Evolutionary conservation across 2,797 vertebrate species (phyloP).

Genomic region (Epinephelus coioides): DNA sequence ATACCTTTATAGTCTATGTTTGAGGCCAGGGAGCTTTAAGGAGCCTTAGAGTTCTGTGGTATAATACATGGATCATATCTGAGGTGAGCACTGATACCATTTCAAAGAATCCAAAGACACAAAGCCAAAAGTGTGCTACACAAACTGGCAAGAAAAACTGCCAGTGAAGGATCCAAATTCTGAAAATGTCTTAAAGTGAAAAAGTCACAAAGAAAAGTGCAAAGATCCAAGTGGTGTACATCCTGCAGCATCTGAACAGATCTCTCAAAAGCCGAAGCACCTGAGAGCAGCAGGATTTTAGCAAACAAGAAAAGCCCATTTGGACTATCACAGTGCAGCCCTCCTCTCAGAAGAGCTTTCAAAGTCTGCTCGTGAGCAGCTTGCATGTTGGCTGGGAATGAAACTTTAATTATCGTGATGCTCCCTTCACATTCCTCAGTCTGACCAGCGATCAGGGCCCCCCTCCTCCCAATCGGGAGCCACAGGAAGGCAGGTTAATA

Average conservation of each 20-base stretch:
- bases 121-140: slow-evolving; percentile 2
- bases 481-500: slow-evolving; percentile 71
- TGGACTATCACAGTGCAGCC: slow-evolving; percentile 38
- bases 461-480: slow-evolving; percentile 34
- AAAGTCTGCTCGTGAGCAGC: slow-evolving; percentile 53
- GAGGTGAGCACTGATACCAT: slow-evolving; percentile 22
- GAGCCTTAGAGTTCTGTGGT: background rate
- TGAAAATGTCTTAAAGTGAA: slow-evolving; percentile 39
- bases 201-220: slow-evolving; percentile 9
- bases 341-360: slow-evolving; percentile 46
- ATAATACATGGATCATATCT: background rate
- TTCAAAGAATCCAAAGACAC: slow-evolving; percentile 32
- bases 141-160: slow-evolving; percentile 8
- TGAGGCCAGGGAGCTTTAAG: slow-evolving; percentile 1
- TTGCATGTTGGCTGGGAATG: slow-evolving; percentile 64
- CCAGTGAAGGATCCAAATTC: slow-evolving; percentile 23
- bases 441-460: slow-evolving; percentile 17
- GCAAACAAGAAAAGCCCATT: slow-evolving; percentile 70
- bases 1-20: background rate
- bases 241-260: slow-evolving; percentile 22
- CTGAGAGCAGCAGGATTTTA: slow-evolving; percentile 39
- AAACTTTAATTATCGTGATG: slow-evolving; percentile 82
- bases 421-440: slow-evolving; percentile 51
- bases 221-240: slow-evolving; percentile 18
- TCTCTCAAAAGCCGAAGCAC: slow-evolving; percentile 44